A percentile compares a stretch with the other conserved stretches of the same genome.
Conservation (phyloP, 2,113 vertebrate genomes). For the Odontophorus gujanensis region DNA sequence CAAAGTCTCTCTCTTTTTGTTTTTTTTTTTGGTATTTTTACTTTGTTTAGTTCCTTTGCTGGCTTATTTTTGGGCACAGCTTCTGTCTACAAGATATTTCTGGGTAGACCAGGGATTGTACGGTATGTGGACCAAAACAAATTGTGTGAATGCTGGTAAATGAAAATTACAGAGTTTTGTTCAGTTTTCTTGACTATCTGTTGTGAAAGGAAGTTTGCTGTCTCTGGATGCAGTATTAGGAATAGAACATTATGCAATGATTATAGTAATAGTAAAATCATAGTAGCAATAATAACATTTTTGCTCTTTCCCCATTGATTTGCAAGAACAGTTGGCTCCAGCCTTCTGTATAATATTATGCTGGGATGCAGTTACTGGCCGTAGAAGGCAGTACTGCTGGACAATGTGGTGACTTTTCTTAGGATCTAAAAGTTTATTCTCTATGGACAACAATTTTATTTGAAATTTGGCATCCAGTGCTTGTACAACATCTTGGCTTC, state of each 20-base stretch:
- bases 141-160: slow-evolving; percentile 17
- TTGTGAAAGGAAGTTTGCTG: not conserved
- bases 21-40: not conserved
- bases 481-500: slow-evolving; percentile 4
- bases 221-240: not conserved
- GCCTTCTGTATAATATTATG: not conserved
- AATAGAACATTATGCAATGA: not conserved
- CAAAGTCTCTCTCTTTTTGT: not conserved
- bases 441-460: not conserved
- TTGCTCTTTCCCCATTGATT: not conserved
- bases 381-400: not conserved
- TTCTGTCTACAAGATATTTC: slow-evolving; percentile 27
- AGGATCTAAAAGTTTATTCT: not conserved
- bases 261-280: not conserved
- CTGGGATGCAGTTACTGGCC: not conserved
- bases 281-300: not conserved
- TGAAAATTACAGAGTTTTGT: not conserved
- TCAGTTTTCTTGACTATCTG: not conserved
- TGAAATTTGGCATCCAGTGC: not conserved
- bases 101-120: slow-evolving; percentile 22
- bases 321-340: not conserved
- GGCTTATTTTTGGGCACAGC: slow-evolving; percentile 38
- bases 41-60: not conserved
- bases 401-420: not conserved
- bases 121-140: slow-evolving; percentile 31